These are phyloP conservation scores for Rutilus rutilus DNA, from an alignment of 2,113 vertebrate species.

Conservation along the genomic window DNA sequence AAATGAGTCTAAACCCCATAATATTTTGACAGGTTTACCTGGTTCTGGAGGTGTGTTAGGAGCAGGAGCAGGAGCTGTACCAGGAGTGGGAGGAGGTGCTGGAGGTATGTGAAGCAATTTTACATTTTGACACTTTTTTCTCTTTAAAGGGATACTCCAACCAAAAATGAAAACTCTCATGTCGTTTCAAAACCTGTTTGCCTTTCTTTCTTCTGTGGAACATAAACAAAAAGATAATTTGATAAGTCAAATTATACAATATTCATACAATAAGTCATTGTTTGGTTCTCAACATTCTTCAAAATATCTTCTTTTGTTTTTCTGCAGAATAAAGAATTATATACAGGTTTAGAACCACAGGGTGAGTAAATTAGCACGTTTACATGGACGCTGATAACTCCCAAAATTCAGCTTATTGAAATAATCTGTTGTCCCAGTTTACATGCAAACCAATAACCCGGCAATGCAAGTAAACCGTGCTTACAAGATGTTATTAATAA, in stretches of 20 bases:
- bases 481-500: too few species aligned
- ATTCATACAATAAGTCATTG: not conserved
- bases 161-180: not conserved
- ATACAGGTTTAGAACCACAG: too few species aligned
- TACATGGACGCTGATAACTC: too few species aligned
- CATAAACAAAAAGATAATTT: not conserved
- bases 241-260: too few species aligned
- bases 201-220: not conserved
- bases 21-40: constrained; percentile 28
- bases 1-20: not conserved
- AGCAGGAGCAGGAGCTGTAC: constrained; percentile 53
- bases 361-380: too few species aligned
- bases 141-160: not conserved
- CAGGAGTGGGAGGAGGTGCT: constrained; percentile 57
- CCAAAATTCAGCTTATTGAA: too few species aligned
- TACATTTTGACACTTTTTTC: not conserved
- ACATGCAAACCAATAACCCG: too few species aligned
- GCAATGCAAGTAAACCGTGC: too few species aligned
- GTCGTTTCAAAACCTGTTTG: not conserved
- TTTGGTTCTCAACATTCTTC: not conserved
- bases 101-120: constrained; percentile 45
- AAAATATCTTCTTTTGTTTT: not conserved
- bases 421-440: too few species aligned
- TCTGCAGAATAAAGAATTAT: not conserved
- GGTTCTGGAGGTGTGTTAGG: constrained; percentile 53